Percentiles rank a stretch among this genome's conserved stretches.
These are phyloP conservation scores for Drosophila athabasca DNA, from an alignment of 1,140 invertebrate species.

Conservation along the genomic window DNA sequence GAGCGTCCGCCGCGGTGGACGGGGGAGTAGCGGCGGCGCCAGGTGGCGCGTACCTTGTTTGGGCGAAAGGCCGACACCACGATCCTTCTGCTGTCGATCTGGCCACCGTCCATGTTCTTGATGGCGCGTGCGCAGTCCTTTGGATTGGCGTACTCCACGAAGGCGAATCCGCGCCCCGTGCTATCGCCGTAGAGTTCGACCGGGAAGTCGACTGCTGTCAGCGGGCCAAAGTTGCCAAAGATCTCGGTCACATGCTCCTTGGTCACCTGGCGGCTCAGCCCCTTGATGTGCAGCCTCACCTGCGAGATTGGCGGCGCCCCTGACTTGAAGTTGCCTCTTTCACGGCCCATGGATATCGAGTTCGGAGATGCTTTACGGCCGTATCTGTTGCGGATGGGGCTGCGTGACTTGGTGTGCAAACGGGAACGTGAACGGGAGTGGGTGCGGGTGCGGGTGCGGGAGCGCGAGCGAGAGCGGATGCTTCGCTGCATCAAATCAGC, in stretches of 20 bases:
- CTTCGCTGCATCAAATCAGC: too few relatives aligned
- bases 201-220: constrained; percentile 60
- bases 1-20: background rate
- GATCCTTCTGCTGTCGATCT: constrained; percentile 51
- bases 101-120: constrained; percentile 58
- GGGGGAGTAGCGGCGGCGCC: constrained; percentile 30
- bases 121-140: constrained; percentile 51
- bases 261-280: constrained; percentile 48
- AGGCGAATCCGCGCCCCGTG: constrained; percentile 53
- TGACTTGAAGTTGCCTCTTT: too few relatives aligned
- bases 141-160: constrained; percentile 49
- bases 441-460: too few relatives aligned
- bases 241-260: constrained; percentile 60
- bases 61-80: constrained; percentile 48
- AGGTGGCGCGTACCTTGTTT: background rate
- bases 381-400: too few relatives aligned
- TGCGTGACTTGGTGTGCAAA: too few relatives aligned
- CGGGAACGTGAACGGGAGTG: too few relatives aligned
- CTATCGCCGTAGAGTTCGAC: constrained; percentile 16
- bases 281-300: constrained; percentile 59
- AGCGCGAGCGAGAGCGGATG: too few relatives aligned
- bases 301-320: background rate
- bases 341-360: too few relatives aligned
- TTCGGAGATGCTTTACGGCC: too few relatives aligned
- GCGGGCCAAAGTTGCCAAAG: constrained; percentile 48